phyloP scores from a whole-genome alignment of 2,888 invertebrate species.

The Eupeodes latifasciatus region DNA sequence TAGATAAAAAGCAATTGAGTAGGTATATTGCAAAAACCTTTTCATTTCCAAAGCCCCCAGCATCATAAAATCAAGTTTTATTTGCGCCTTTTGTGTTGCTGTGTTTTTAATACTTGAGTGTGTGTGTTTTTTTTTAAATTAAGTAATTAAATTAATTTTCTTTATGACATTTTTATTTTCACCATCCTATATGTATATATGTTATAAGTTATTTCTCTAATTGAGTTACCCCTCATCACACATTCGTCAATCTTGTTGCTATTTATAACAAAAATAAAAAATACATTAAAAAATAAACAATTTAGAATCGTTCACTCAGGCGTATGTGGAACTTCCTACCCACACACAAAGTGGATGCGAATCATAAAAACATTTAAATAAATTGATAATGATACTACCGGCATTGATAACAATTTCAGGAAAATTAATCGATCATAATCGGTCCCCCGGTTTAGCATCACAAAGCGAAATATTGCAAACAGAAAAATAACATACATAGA shows the following conservation, averaged over 20 bases:
- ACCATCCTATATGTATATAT: neutral
- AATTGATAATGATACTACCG: slow-evolving; percentile 37
- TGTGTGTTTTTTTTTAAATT: neutral
- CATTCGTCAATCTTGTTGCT: neutral
- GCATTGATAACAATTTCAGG: slow-evolving; percentile 14
- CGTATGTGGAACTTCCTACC: slow-evolving; percentile 48
- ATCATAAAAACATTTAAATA: neutral
- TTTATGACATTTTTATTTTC: too few species aligned
- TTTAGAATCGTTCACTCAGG: neutral
- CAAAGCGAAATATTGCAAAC: too few species aligned
- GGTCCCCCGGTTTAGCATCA: neutral
- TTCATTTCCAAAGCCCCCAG: too few species aligned
- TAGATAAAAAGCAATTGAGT: too few species aligned
- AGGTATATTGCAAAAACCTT: too few species aligned
- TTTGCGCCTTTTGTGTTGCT: neutral
- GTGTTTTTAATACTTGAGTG: neutral
- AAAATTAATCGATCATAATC: slow-evolving; percentile 62
- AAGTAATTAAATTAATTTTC: too few species aligned
- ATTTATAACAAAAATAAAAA: slow-evolving; percentile 8
- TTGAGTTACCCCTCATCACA: neutral
- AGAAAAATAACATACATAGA: neutral
- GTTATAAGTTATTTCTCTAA: neutral
- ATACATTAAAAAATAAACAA: neutral
- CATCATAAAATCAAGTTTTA: neutral
- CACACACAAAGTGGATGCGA: slow-evolving; percentile 9